Evolutionary conservation across 1,140 invertebrate genomes (phyloP), one percentile per base, ranked within the genome.

Genomic region (Tetranychus cinnabarinus): DNA sequence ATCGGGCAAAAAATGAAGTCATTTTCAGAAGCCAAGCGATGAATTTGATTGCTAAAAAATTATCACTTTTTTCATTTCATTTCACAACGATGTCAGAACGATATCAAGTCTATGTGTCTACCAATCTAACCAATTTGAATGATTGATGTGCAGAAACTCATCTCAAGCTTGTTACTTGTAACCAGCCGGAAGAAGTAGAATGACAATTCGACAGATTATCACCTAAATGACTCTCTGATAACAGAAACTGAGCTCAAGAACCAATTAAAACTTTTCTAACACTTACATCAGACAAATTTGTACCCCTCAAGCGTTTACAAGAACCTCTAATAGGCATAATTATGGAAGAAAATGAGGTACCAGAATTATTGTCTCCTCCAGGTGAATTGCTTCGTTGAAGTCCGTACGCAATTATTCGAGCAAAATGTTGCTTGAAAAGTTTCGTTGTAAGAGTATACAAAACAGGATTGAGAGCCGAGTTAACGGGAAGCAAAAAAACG

Each of bases 381-480:
- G n/a, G n/a, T 52, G 50, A 33, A 31, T 7, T 31, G 31, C 50
- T 52, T 8, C 50, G 13, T 33, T 33, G n/a, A n/a, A 52, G 31
- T 31, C 50, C 50, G 23, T 52, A 52, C 8, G 50, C 13, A 33
- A 63, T 61, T 10, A 63, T 61, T 5, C 55, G 48, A n/a, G 36
- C 36, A n/a, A 64, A 47, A 36, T 64, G 59, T 59, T 64, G 59
- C 46, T 64, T 64, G 23, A 64, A 64, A 42, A 64, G 31, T 52
- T 61, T 61, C 8, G 63, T 64, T 36, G 83, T 84, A 58, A 86
- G 82, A 6, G 84, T 87, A 67, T 86, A 87, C 0, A 87, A 71
- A 1, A 86, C 68, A 1, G 84, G 84, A 72, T 87, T 87, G 0
- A 85, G 72, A 1, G 83, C 82, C 0, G 82, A 82, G 69, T 86